Evolutionary conservation across 1,140 invertebrate species (phyloP).

Genomic region (Oedothorax gibbosus): DNA sequence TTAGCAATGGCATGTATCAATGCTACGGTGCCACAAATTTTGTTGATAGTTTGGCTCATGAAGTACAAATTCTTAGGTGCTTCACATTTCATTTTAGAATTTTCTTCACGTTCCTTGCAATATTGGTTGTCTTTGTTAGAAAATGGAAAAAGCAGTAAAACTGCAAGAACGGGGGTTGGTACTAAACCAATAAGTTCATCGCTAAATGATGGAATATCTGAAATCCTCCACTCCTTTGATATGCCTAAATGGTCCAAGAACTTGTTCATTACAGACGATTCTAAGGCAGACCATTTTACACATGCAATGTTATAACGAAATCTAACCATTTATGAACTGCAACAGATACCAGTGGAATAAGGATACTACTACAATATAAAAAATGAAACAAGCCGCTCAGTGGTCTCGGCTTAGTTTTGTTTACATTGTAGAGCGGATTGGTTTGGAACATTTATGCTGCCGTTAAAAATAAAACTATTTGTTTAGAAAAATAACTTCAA

Average conservation of each 20-base stretch:
- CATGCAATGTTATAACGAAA: too few relatives aligned
- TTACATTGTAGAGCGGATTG: too few relatives aligned
- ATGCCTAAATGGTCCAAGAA: slow-evolving; percentile 88
- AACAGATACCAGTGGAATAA: too few relatives aligned
- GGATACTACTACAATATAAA: too few relatives aligned
- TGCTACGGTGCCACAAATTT: slow-evolving; percentile 96
- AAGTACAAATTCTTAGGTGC: slow-evolving; percentile 81
- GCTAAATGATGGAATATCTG: slow-evolving; percentile 91
- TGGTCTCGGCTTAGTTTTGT: too few relatives aligned
- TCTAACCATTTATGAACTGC: too few relatives aligned
- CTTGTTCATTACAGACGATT: slow-evolving; percentile 67
- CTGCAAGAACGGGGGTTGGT: slow-evolving; percentile 83
- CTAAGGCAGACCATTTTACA: background rate
- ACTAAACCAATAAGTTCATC: slow-evolving; percentile 84
- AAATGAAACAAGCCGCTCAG: too few relatives aligned
- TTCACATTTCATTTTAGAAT: slow-evolving; percentile 71
- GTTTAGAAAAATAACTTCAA: too few relatives aligned
- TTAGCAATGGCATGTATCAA: slow-evolving; percentile 82
- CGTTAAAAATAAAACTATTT: too few relatives aligned
- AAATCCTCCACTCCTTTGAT: slow-evolving; percentile 80
- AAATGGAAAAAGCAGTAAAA: slow-evolving; percentile 89
- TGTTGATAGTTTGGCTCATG: slow-evolving; percentile 91
- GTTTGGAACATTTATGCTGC: too few relatives aligned
- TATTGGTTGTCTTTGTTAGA: slow-evolving; percentile 79
- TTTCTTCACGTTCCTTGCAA: slow-evolving; percentile 73